Percentiles rank a stretch among this genome's conserved stretches.
These are phyloP conservation scores for Gonocerus acuteangulatus DNA, from an alignment of 2,888 invertebrate species.

Conservation along the genomic window DNA sequence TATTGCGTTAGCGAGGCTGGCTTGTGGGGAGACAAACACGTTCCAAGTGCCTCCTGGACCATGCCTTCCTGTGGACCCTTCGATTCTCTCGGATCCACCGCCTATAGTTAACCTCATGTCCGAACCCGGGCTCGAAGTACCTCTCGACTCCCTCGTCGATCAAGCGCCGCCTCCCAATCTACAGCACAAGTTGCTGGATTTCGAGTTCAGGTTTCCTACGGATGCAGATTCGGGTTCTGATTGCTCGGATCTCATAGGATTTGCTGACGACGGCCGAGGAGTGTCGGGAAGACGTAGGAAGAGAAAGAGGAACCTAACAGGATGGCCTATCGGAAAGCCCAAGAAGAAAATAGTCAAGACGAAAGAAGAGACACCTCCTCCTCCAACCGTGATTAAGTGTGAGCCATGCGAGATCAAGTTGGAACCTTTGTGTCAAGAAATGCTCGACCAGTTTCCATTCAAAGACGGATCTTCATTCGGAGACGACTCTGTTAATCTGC, in stretches of 20 bases:
- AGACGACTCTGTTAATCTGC: background rate
- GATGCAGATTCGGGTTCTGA: conserved; percentile 39
- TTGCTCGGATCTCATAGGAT: conserved; percentile 37
- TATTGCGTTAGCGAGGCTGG: conserved; percentile 19
- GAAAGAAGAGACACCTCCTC: conserved; percentile 9
- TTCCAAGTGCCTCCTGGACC: conserved; percentile 27
- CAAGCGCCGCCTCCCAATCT: conserved; percentile 1
- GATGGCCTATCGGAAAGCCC: conserved; percentile 59
- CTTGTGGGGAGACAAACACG: conserved; percentile 18
- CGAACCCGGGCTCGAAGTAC: conserved; percentile 16
- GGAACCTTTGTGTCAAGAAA: background rate
- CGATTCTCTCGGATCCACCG: conserved; percentile 29
- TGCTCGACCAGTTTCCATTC: background rate
- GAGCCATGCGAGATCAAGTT: conserved; percentile 12
- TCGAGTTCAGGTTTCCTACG: background rate
- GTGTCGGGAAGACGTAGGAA: conserved; percentile 48
- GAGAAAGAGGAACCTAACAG: conserved; percentile 68
- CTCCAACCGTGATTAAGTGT: background rate
- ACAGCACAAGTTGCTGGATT: background rate
- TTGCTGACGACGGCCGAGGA: conserved; percentile 36
- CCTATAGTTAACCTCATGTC: conserved; percentile 1
- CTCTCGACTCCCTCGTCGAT: background rate
- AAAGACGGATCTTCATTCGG: background rate
- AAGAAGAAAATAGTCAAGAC: conserved; percentile 39
- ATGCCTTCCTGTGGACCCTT: conserved; percentile 36